Conservation (phyloP, 2,888 invertebrate species). For the Pachydiplax longipennis region DNA sequence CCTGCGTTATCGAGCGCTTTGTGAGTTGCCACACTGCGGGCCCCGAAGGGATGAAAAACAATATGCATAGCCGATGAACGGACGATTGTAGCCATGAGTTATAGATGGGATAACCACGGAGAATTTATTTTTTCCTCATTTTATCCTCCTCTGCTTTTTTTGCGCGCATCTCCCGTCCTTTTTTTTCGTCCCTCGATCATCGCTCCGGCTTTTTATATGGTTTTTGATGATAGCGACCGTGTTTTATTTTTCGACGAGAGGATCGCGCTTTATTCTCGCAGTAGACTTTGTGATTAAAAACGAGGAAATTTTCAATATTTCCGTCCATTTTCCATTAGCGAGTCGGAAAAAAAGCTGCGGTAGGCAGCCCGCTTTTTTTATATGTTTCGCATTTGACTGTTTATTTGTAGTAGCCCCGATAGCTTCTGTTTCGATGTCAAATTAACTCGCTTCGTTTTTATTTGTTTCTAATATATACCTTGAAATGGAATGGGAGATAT, state of each 20-base stretch:
- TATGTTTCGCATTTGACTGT: neutral
- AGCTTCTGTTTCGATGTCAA: neutral
- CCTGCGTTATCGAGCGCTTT: conserved; percentile 20
- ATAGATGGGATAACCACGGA: neutral
- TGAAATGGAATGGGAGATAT: neutral
- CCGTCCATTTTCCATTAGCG: conserved; percentile 32
- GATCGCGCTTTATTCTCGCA: neutral
- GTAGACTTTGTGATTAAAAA: conserved; percentile 17
- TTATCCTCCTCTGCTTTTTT: neutral
- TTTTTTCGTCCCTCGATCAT: neutral
- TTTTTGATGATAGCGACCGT: conserved; percentile 35
- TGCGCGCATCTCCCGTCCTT: neutral
- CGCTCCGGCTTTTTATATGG: neutral
- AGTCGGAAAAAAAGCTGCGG: neutral
- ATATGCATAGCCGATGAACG: conserved; percentile 40
- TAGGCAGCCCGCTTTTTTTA: neutral
- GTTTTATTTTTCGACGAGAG: neutral
- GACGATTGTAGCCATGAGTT: conserved; percentile 13
- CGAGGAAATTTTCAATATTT: conserved; percentile 2
- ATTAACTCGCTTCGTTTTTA: neutral
- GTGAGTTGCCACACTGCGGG: neutral
- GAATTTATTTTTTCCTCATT: neutral
- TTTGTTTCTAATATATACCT: neutral
- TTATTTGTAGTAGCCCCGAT: neutral
- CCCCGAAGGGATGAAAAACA: conserved; percentile 12